Conservation (phyloP, 2,113 vertebrate genomes). For the Calypte anna region DNA sequence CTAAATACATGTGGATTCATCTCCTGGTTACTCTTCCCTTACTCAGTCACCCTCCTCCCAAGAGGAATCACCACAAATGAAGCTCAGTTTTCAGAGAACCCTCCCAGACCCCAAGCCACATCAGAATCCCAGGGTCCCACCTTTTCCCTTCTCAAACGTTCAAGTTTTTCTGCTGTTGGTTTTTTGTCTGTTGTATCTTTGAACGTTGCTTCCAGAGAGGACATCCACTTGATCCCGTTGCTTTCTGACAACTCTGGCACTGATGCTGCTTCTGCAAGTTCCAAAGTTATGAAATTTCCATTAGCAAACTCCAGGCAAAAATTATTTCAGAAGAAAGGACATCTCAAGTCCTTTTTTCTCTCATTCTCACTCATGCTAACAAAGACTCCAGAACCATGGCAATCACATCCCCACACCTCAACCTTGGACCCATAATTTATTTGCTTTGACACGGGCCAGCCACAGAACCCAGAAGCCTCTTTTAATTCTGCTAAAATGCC, state of each 20-base stretch:
- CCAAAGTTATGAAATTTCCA: neutral
- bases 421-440: neutral
- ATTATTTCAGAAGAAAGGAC: neutral
- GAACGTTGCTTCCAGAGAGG: conserved; percentile 79
- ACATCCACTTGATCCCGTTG: conserved; percentile 85
- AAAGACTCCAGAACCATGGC: neutral
- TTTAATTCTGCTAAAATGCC: neutral
- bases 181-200: conserved; percentile 75
- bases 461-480: neutral
- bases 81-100: neutral
- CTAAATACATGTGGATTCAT: accelerated
- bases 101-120: neutral
- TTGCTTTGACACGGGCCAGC: neutral
- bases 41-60: neutral
- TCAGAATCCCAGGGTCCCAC: conserved; percentile 58
- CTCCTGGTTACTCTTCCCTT: neutral
- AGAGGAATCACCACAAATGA: neutral
- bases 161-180: conserved; percentile 81
- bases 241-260: conserved; percentile 9
- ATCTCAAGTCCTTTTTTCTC: neutral
- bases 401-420: neutral
- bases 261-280: conserved; percentile 12
- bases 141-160: conserved; percentile 89
- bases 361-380: neutral
- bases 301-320: neutral